Conservation (phyloP, 2,113 vertebrate genomes). For the Otis tarda region DNA sequence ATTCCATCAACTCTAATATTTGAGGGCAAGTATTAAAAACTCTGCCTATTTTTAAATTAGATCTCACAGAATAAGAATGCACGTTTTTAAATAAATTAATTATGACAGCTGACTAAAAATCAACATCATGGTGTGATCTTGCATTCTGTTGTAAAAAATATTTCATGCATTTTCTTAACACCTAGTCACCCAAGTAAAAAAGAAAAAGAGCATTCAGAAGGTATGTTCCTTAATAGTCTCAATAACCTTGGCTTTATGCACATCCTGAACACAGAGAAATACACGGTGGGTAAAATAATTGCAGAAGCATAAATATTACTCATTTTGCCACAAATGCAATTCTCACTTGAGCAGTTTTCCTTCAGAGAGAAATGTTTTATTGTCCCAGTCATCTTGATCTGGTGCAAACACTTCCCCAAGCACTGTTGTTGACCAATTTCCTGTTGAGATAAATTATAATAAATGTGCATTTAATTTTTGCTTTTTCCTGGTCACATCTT, state of each 20-base stretch:
- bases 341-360: constrained; percentile 85
- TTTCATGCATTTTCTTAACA: neutral
- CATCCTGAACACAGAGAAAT: neutral
- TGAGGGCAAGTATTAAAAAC: neutral
- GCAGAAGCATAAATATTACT: constrained; percentile 51
- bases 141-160: neutral
- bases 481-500: neutral
- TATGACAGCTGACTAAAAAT: neutral
- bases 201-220: neutral
- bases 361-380: constrained; percentile 89
- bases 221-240: neutral
- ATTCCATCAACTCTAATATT: neutral
- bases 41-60: neutral
- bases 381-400: constrained; percentile 91
- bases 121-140: neutral
- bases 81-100: neutral
- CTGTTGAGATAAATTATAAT: constrained; percentile 75
- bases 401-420: constrained; percentile 87
- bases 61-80: neutral
- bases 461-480: constrained; percentile 66
- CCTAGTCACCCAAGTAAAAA: neutral
- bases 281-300: constrained; percentile 30
- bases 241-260: neutral
- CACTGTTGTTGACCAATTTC: constrained; percentile 81
- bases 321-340: constrained; percentile 57